Conservation (phyloP, 2,113 vertebrate species). For the Myrmecophaga tridactyla region DNA sequence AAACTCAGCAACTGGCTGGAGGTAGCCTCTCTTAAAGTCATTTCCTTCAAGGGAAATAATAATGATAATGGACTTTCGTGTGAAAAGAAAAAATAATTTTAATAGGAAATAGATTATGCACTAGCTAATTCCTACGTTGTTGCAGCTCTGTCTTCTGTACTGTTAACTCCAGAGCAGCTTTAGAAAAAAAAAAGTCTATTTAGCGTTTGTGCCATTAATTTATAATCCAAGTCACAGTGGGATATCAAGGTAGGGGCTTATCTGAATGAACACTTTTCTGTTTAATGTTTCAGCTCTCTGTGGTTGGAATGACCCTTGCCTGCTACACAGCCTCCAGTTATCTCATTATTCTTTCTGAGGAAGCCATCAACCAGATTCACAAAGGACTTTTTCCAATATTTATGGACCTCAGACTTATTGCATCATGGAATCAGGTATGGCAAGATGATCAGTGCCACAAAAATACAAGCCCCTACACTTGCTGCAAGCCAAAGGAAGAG, state of each 20-base stretch:
- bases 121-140: background rate
- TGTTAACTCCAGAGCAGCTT: background rate
- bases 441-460: rapidly evolving
- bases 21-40: slow-evolving; percentile 62
- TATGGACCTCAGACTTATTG: slow-evolving; percentile 79
- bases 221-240: rapidly evolving
- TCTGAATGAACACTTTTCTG: background rate
- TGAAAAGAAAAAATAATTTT: no score
- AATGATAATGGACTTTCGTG: background rate
- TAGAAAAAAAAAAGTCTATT: background rate
- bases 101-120: no score
- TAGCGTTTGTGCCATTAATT: rapidly evolving
- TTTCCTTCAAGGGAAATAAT: background rate
- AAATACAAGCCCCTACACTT: background rate
- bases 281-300: slow-evolving; percentile 73
- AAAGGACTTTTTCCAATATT: slow-evolving; percentile 68
- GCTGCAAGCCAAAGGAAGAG: background rate
- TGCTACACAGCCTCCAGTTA: slow-evolving; percentile 71
- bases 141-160: background rate
- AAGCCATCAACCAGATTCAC: slow-evolving; percentile 78
- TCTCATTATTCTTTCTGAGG: slow-evolving; percentile 69
- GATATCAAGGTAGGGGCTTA: rapidly evolving
- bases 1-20: slow-evolving; percentile 83
- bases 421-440: slow-evolving; percentile 83
- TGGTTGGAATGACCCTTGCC: slow-evolving; percentile 64